These are phyloP conservation scores for Hydrolagus affinis DNA, from an alignment of 2,113 vertebrate genomes.

Conservation along the genomic window DNA sequence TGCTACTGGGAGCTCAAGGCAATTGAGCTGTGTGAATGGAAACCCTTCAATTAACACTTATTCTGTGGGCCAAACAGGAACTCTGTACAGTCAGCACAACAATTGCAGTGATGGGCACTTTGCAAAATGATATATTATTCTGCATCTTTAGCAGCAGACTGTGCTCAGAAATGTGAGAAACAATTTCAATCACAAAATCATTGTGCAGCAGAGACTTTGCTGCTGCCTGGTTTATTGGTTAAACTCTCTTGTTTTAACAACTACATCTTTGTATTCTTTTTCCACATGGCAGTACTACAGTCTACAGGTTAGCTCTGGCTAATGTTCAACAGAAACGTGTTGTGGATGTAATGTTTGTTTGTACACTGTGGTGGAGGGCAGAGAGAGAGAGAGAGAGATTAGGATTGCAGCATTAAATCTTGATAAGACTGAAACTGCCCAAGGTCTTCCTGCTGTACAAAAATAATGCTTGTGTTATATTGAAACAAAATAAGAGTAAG, in stretches of 20 bases:
- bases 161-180: background rate
- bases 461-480: no score
- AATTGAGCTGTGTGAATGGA: background rate
- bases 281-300: background rate
- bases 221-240: background rate
- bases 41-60: slow-evolving; percentile 3
- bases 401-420: no score
- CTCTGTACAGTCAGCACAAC: background rate
- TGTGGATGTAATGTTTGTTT: no score
- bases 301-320: background rate
- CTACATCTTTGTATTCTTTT: background rate
- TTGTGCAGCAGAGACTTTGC: background rate
- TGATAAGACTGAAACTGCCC: no score
- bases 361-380: no score
- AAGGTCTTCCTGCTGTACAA: no score
- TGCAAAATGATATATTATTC: background rate
- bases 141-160: background rate
- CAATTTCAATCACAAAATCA: background rate
- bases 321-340: background rate
- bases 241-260: background rate
- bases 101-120: no score
- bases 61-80: background rate
- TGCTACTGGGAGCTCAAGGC: background rate
- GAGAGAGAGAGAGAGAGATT: no score
- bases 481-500: no score